These are phyloP conservation scores for Dicyrtoma fusca DNA, from an alignment of 2,888 invertebrate species.

Conservation along the genomic window DNA sequence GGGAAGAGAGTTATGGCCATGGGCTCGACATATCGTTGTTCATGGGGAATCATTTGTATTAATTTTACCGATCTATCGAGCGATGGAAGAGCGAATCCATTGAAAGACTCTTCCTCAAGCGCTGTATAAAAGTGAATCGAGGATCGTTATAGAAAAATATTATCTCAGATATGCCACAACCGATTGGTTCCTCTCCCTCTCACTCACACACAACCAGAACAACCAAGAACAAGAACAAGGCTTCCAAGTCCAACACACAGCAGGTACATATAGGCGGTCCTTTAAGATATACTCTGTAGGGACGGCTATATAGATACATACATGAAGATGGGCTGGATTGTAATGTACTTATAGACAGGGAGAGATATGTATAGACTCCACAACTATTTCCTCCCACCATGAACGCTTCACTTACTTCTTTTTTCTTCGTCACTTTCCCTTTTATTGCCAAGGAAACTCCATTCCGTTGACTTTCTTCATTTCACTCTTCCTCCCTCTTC, in stretches of 20 bases:
- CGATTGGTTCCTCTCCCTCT: slow-evolving; percentile 41
- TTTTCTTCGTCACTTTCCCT: slow-evolving; percentile 50
- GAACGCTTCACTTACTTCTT: slow-evolving; percentile 30
- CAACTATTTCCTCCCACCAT: too few relatives aligned
- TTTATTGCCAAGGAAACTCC: slow-evolving; percentile 54
- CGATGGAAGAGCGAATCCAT: slow-evolving; percentile 47
- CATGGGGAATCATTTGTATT: slow-evolving; percentile 56
- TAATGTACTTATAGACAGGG: too few relatives aligned
- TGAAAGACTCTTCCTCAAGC: slow-evolving; percentile 34
- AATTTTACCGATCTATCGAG: slow-evolving; percentile 55
- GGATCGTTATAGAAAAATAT: slow-evolving; percentile 54
- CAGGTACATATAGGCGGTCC: background rate
- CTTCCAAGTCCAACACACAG: too few relatives aligned
- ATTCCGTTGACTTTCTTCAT: slow-evolving; percentile 47
- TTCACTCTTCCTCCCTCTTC: slow-evolving; percentile 44
- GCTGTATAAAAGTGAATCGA: slow-evolving; percentile 34
- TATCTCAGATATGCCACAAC: slow-evolving; percentile 51
- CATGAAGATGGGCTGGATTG: background rate
- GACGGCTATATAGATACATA: background rate
- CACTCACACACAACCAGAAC: background rate
- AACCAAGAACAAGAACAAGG: background rate
- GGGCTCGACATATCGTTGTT: slow-evolving; percentile 53
- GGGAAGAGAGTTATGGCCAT: slow-evolving; percentile 52
- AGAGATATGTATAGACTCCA: too few relatives aligned
- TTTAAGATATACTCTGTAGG: background rate